Base-by-base conservation (phyloP, 2,113 vertebrate genomes). In the Datnioides undecimradiatus region DNA sequence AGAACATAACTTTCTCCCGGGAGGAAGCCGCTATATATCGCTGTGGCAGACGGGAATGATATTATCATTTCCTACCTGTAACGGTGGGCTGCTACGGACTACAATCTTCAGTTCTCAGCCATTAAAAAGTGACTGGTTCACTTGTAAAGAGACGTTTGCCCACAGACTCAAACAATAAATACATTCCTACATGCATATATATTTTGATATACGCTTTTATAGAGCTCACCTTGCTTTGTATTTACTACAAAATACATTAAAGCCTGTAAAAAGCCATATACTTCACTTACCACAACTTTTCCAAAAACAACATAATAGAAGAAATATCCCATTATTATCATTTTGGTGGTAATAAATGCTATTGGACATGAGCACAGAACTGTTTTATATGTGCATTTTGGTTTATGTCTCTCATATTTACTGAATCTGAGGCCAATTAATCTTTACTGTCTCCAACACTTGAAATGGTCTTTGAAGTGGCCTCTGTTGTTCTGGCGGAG, bases 1-100 rank as follows among this genome's bases (percentile, higher is more conserved):
- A 48, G 59, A 84, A 46, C 1, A 0, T 65, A 69, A 75, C 48
- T 23, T 79, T 73, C 25, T 81, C 76, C 65, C 59, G 1, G 54
- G 69, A 78, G 73, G 58, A 76, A 46, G 27, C 59, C 52, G 0
- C 36, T 27, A n/a, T n/a, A n/a, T n/a, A 4, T 74, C 58, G 5
- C 9, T 16, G 11, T 1, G 10, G 27, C 36, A 46, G 69, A 80
- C 48, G 71, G 55, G 66, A 60, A 57, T 10, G 45, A 76, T 40
- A 57, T 34, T 2, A 71, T 43, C 60, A 17, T 68, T 60, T 76
- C 43, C 76, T 36, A 52, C 48, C 29, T 2, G 19, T 4, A 23
- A 29, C 25, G 29, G 21, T 52, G 45, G 38, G 40, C 40, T 25
- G 57, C 59, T 33, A 6, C 40, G 38, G 62, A 48, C 49, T 40